Base-by-base conservation (phyloP, 2,113 vertebrate genomes). In the Recurvirostra avosetta region DNA sequence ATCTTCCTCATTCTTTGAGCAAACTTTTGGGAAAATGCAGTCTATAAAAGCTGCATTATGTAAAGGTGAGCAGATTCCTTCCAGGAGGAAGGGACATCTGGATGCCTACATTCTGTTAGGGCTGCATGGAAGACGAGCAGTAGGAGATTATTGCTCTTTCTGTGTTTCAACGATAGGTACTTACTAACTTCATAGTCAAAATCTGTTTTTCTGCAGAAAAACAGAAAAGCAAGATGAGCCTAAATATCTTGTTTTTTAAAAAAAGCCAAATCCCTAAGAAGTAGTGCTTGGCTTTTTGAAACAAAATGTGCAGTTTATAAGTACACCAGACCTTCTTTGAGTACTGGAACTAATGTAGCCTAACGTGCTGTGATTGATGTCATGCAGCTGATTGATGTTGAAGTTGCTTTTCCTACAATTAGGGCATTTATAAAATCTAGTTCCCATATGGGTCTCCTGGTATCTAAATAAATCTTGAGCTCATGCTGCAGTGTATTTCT, bases 331-430 rank as follows among this genome's bases (percentile, higher is more conserved):
- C 55, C 29, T 66, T 74, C 68, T 93, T 71, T 80, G 79, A 91
- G 55, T 84, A 55, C 72, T 88, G 63, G 32, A 94, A 81, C 50
- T 94, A 94, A 84, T 80, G 72, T 84, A 86, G 79, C 86, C 75
- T 94, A 90, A 84, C 77, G 87, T 82, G 45, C 81, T 80, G 55
- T 74, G 93, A 91, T 76, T 88, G 79, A 74, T 94, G 72, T 65
- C 41, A 50, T 83, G 63, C 59, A 91, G 45, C 75, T 89, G 89
- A 96, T 92, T 89, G 93, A 96, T 97, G 76, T 36, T 84, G 61
- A 92, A 95, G 59, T 74, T 74, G 26, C 26, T 77, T 94, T 95
- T 71, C 86, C 38, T 90, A 59, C 86, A 75, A 43, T 95, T 90
- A 90, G 49, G 63, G 40, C 59, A 68, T 92, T 94, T 94, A 91